Percentiles rank a stretch among this genome's conserved stretches.
Evolutionary conservation across 2,113 vertebrate genomes (phyloP).

Genomic region (Pithys albifrons): DNA sequence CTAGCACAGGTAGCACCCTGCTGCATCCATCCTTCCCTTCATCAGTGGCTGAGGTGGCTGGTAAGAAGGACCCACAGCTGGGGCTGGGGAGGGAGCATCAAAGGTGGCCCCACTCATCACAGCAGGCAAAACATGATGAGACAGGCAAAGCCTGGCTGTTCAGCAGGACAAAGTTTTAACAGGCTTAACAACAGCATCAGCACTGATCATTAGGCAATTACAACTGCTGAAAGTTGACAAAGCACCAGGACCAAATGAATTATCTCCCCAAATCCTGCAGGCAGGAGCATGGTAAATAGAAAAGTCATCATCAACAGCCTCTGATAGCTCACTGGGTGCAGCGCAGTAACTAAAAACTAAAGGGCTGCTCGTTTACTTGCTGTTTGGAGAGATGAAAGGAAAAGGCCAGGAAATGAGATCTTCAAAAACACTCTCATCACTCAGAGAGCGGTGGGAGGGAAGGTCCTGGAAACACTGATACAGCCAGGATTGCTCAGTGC

Average conservation of each 20-base stretch:
- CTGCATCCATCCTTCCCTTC: neutral
- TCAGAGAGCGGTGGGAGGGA: constrained; percentile 46
- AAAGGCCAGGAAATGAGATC: constrained; percentile 55
- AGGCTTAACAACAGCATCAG: constrained; percentile 58
- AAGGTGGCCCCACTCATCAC: neutral
- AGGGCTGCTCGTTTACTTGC: constrained; percentile 33
- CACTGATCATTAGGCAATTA: constrained; percentile 64
- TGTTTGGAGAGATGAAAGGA: constrained; percentile 50
- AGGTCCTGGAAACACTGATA: constrained; percentile 63
- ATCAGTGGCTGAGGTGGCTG: neutral
- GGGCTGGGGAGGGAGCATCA: neutral
- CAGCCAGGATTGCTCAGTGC: constrained; percentile 61
- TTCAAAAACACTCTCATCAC: constrained; percentile 45
- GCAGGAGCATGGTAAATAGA: constrained; percentile 16
- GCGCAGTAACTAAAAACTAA: constrained; percentile 37
- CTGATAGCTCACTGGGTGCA: constrained; percentile 42
- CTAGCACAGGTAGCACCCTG: neutral
- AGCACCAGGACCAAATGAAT: constrained; percentile 56
- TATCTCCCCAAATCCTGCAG: constrained; percentile 55
- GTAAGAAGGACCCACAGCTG: neutral
- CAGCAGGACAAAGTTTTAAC: constrained; percentile 63
- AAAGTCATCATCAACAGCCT: constrained; percentile 17
- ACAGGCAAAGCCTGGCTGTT: neutral
- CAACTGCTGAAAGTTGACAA: constrained; percentile 57
- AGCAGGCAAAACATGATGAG: constrained; percentile 13